Evolutionary conservation across 2,113 vertebrate species (phyloP), one percentile per base, ranked within the genome.

Genomic region (Tetraodon nigroviridis): DNA sequence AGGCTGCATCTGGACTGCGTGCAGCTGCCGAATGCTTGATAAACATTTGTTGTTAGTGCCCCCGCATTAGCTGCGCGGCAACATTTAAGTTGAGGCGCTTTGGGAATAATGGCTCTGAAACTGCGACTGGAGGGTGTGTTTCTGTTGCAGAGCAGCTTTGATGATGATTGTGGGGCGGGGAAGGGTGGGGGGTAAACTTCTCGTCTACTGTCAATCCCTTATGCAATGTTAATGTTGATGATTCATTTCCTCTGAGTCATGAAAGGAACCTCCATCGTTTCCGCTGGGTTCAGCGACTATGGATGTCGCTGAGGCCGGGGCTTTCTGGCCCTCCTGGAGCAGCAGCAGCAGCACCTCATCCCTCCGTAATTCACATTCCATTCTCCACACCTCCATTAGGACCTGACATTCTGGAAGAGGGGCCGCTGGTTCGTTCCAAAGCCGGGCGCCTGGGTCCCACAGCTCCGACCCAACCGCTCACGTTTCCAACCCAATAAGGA

Each of bases 371-470:
- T 84, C 81, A 58, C 49, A 80, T 60, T 79, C 83, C 84, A 87
- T 87, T 82, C 84, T 77, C 76, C 64, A 81, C 71, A 74, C 80
- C 78, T 86, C 80, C 77, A 87, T 80, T 83, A 76, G 53, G 58
- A 75, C 4, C 8, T 69, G 71, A 81, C 61, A 64, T 69, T 71
- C 67, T 73, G 42, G 55, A 72, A 63, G 45, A 20, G 60, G 21
- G 27, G 61, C 61, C 68, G 51, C 41, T 51, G 63, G 32, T 75
- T 65, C 76, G 7, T 37, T 37, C 32, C 8, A 37, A 37, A 37
- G 11, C 32, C 8, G 8, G 32, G 32, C 32, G 22, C 46, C 37
- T 58, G 41, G 53, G 44, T 67, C 69, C 55, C 22, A 71, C 42
- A 21, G 58, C 32, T 64, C 50, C 27, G 67, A 16, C 51, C 47